Percentiles rank a stretch among this genome's conserved stretches.
Conservation (phyloP, 2,888 invertebrate species). For the Agonum fuliginosum region DNA sequence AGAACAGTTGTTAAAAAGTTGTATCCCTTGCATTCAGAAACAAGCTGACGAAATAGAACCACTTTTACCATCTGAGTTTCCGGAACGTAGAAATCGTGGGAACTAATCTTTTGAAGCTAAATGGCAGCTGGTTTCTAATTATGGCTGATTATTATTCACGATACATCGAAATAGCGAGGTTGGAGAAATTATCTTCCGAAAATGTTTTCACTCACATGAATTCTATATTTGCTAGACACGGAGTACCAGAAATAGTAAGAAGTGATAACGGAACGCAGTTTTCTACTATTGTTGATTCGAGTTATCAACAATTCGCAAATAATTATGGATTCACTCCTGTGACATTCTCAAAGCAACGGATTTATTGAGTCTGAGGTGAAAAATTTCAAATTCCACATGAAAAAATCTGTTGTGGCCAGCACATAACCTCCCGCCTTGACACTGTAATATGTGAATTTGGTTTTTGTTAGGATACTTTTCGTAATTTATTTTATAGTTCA, state of each 20-base stretch:
- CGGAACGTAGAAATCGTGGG: constrained; percentile 62
- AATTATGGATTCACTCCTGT: constrained; percentile 61
- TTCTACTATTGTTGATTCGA: constrained; percentile 37
- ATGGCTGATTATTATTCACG: constrained; percentile 62
- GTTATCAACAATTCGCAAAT: constrained; percentile 62
- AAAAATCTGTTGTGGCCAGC: no score
- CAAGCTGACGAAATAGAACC: constrained; percentile 60
- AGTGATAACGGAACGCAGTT: constrained; percentile 64
- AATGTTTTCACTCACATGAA: constrained; percentile 55
- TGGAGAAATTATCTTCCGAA: constrained; percentile 24
- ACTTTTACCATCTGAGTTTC: constrained; percentile 60
- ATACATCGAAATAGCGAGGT: constrained; percentile 61
- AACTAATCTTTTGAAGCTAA: constrained; percentile 61
- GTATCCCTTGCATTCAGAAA: constrained; percentile 59
- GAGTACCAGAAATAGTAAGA: no score
- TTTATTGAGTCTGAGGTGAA: constrained; percentile 63
- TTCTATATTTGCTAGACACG: constrained; percentile 63
- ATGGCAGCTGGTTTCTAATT: constrained; percentile 60
- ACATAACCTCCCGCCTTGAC: no score
- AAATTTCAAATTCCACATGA: constrained; percentile 62
- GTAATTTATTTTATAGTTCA: no score
- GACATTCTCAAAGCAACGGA: constrained; percentile 63
- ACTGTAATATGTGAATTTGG: no score
- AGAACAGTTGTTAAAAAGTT: constrained; percentile 53
- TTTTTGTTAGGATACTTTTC: no score